A percentile compares a stretch with the other conserved stretches of the same genome.
Conservation (phyloP, 2,113 vertebrate species). For the Bos javanicus region DNA sequence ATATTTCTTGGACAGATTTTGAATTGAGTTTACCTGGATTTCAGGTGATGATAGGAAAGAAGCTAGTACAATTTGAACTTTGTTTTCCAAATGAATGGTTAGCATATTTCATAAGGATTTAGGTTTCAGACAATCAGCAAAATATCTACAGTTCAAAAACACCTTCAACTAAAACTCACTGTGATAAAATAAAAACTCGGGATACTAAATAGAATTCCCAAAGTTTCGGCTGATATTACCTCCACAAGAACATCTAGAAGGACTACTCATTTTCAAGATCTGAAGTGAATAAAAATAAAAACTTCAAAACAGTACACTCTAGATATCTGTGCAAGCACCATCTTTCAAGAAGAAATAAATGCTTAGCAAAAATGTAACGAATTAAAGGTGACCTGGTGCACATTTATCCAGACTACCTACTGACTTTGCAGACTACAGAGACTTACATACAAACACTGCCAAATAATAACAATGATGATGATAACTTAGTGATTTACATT, state of each 20-base stretch:
- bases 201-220: not conserved
- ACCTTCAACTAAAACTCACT: not conserved
- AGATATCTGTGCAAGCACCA: not conserved
- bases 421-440: not conserved
- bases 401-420: not conserved
- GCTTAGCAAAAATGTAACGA: not conserved
- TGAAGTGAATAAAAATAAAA: constrained; percentile 40
- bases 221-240: not conserved
- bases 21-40: not conserved
- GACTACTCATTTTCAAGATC: constrained; percentile 1
- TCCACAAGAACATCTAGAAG: not conserved
- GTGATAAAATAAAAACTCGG: not conserved
- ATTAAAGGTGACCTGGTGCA: not conserved
- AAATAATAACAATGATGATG: not conserved
- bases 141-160: not conserved
- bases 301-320: not conserved
- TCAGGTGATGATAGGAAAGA: not conserved
- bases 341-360: not conserved
- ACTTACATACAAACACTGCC: not conserved
- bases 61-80: not conserved
- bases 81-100: not conserved
- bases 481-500: not conserved
- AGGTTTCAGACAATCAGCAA: not conserved
- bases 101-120: not conserved
- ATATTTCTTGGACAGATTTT: not conserved